Evolutionary conservation across 1,140 invertebrate genomes (phyloP), one percentile per base, ranked within the genome.

Genomic region (Capitella teleta): DNA sequence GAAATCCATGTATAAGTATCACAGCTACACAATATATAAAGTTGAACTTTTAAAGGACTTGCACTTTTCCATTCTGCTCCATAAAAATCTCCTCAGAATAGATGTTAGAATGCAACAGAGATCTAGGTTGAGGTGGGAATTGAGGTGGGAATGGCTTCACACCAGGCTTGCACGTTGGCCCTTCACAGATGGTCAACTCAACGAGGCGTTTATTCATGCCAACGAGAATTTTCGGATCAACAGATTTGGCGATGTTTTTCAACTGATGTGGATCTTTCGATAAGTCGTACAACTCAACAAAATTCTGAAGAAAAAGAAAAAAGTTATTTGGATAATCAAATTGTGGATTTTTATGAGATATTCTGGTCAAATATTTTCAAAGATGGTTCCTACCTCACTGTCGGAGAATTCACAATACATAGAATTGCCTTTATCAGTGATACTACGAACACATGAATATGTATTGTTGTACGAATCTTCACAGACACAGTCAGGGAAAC

Each of bases 381-480:
- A n/a, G 0, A 40, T 51, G 6, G 16, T 14, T 23, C 47, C 60
- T 75, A 86, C 85, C 75, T 85, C 73, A 36, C 75, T 54, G 64
- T 90, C 85, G 24, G 74, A 64, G 66, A 90, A 87, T 50, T 77
- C 59, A 62, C 87, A 91, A 58, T 82, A 88, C 52, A 88, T 78
- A 52, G 79, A 77, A 61, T 85, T 78, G 30, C 63, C 56, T 2
- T 62, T 21, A 32, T 76, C 53, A 1, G 70, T 66, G 24, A 85
- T 56, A 49, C 79, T 77, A 42, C 85, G 67, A 3, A 90, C 53
- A 63, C 89, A 93, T 0, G 70, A 72, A 59, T 81, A 92, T 0
- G 87, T 89, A 61, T 92, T 92, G 62, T 92, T 92, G 58, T 62
- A 76, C 0, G 80, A 67, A 66, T 89, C 86, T 69, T 88, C 80